phyloP scores from a whole-genome alignment of 2,797 vertebrate species.

The Erethizon dorsatum region DNA sequence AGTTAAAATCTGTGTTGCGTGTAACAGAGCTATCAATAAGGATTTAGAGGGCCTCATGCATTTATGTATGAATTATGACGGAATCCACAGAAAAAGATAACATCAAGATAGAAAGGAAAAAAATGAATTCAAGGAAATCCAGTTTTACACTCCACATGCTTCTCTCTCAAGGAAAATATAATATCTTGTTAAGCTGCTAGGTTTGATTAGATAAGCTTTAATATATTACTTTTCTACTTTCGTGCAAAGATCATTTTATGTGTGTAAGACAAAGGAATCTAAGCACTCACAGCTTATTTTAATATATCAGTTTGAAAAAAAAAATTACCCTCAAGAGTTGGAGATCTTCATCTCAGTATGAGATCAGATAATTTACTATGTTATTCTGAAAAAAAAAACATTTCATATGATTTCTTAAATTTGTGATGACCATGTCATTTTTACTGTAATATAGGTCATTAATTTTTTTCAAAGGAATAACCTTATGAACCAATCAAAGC shows the following conservation, averaged over 20 bases:
- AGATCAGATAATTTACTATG: not conserved
- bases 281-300: conserved; percentile 43
- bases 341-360: not conserved
- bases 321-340: not conserved
- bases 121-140: conserved; percentile 56
- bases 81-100: conserved; percentile 65
- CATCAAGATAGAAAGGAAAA: conserved; percentile 55
- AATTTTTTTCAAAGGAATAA: conserved; percentile 17
- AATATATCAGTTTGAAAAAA: conserved; percentile 55
- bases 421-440: not conserved
- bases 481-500: not conserved
- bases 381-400: not conserved
- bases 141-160: conserved; percentile 26
- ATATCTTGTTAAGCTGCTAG: conserved; percentile 62
- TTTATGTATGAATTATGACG: conserved; percentile 71
- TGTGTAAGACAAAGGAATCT: conserved; percentile 63
- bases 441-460: not conserved
- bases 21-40: not conserved
- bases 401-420: conserved; percentile 25
- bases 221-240: conserved; percentile 74
- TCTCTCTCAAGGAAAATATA: conserved; percentile 65
- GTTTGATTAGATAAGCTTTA: conserved; percentile 75
- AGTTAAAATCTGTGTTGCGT: not conserved
- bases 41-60: conserved; percentile 55
- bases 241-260: conserved; percentile 37